Evolutionary conservation across 1,140 invertebrate genomes (phyloP).

Genomic region (Rhopalosiphum maidis): DNA sequence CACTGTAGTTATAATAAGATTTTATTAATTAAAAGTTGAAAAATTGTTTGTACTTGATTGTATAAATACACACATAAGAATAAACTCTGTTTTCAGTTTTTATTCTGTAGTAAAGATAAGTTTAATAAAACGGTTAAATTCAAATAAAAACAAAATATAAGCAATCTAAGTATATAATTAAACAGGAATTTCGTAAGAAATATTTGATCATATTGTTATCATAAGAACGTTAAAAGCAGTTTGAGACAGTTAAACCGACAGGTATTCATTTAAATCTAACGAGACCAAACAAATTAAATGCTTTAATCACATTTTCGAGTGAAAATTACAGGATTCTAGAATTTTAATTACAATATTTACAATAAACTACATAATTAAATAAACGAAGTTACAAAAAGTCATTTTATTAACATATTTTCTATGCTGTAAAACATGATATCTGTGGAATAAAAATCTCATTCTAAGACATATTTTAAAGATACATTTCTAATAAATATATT

Average conservation of each 20-base stretch:
- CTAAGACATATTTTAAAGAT: neutral
- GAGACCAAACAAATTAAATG: neutral
- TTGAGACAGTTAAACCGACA: neutral
- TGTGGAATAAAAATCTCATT: neutral
- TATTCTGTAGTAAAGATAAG: neutral
- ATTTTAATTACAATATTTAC: neutral
- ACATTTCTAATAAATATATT: neutral
- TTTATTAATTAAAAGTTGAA: neutral
- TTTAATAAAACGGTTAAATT: neutral
- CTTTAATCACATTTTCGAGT: neutral
- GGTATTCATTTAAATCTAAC: neutral
- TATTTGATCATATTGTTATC: neutral
- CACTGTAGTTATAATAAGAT: neutral
- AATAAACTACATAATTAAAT: neutral
- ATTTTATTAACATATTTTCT: neutral
- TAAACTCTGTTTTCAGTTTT: neutral
- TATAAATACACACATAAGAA: neutral
- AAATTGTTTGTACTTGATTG: neutral
- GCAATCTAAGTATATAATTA: neutral
- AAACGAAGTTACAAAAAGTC: neutral
- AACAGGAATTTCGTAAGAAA: neutral
- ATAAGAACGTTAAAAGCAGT: neutral
- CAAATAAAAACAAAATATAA: neutral
- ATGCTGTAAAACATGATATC: neutral
- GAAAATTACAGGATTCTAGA: neutral